phyloP scores from a whole-genome alignment of 2,888 invertebrate genomes.

The Drosophila kokeensis region DNA sequence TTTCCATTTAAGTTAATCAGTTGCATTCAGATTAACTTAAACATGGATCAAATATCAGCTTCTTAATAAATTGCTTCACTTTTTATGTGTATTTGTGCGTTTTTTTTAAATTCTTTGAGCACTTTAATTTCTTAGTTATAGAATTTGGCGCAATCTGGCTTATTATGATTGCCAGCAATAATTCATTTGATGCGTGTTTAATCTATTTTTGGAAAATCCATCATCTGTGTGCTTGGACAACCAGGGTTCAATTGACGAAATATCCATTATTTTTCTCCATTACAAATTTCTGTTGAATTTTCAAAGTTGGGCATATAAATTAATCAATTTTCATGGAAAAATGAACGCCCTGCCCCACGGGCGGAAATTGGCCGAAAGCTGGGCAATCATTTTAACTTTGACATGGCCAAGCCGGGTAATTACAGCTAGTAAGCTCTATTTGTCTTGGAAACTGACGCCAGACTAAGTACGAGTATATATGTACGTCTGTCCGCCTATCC shows the following conservation, averaged over 20 bases:
- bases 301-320: conserved; percentile 9
- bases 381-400: conserved; percentile 13
- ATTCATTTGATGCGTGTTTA: conserved; percentile 9
- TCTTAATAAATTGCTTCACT: neutral
- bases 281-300: conserved; percentile 12
- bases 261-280: conserved; percentile 7
- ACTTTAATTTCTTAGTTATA: neutral
- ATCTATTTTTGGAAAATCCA: conserved; percentile 2
- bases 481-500: neutral
- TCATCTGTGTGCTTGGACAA: conserved; percentile 2
- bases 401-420: conserved; percentile 16
- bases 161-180: neutral
- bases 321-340: conserved; percentile 14
- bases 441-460: conserved; percentile 8
- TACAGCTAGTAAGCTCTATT: conserved; percentile 17
- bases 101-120: neutral
- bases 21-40: neutral
- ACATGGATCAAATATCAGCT: neutral
- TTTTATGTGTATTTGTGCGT: neutral
- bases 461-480: neutral
- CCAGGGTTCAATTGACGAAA: neutral
- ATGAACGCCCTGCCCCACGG: neutral
- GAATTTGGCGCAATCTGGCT: neutral
- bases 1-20: neutral
- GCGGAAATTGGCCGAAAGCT: conserved; percentile 7